These are phyloP conservation scores for Andrena haemorrhoa DNA, from an alignment of 2,888 invertebrate species.

Conservation along the genomic window DNA sequence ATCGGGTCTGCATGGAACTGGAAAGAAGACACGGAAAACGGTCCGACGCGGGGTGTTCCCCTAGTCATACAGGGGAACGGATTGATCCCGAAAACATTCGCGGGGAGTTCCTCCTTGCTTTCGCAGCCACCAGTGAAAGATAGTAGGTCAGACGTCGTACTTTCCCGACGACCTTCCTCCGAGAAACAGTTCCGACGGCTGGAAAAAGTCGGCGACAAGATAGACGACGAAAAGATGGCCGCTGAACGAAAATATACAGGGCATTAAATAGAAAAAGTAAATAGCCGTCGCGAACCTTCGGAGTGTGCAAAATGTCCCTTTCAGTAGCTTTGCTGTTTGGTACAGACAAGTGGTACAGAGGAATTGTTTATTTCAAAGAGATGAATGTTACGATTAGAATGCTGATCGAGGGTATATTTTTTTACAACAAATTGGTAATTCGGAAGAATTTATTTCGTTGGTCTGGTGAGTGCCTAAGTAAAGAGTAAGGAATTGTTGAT, in stretches of 20 bases:
- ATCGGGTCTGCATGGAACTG: slow-evolving; percentile 41
- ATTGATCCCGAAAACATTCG: slow-evolving; percentile 68
- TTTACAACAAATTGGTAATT: neutral
- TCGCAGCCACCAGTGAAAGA: slow-evolving; percentile 39
- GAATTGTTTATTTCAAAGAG: neutral
- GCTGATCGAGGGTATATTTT: neutral
- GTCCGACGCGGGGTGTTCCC: slow-evolving; percentile 47
- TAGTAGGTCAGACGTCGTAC: slow-evolving; percentile 51
- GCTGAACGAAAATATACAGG: neutral
- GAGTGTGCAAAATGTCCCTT: neutral
- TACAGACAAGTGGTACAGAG: neutral
- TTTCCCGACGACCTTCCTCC: slow-evolving; percentile 41
- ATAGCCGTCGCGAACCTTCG: neutral
- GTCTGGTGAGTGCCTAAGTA: too few species aligned
- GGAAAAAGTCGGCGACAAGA: slow-evolving; percentile 42
- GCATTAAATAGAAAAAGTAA: neutral
- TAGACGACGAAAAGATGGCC: slow-evolving; percentile 37
- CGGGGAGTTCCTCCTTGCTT: slow-evolving; percentile 52
- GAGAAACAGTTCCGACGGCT: slow-evolving; percentile 50
- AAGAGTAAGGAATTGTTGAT: too few species aligned
- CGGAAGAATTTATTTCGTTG: too few species aligned
- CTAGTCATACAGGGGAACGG: slow-evolving; percentile 56
- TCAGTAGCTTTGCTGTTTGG: neutral
- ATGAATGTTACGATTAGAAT: neutral
- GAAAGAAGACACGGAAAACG: slow-evolving; percentile 47